Base-by-base conservation (phyloP, 2,888 invertebrate species). In the Chrysolina americana region DNA sequence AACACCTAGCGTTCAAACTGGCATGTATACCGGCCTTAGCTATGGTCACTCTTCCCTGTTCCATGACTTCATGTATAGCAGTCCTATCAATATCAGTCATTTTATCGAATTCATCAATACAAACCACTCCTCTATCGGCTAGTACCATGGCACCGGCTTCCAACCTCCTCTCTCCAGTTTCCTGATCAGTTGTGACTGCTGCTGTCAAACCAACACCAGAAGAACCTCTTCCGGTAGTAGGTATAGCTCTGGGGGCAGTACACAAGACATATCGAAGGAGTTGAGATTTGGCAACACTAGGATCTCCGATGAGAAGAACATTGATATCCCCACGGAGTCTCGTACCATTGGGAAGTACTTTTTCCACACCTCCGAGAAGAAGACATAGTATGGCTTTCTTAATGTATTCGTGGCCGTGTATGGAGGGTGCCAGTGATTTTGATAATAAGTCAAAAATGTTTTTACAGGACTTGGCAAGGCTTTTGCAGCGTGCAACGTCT, bases 111-210 rank as follows among this genome's bases (percentile, higher is more conserved):
- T 99, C 99, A 88, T 99, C 98, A 81, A 93, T 93, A 87, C 99
- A 99, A 28, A 81, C 80, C 6, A 80, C 80, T 36, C 99, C 99
- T 74, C 99, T 92, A 89, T 99, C 99, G 0, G 98, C 99, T 48
- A 99, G 88, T n/a, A 99, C 99, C 99, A 99, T 99, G 71, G 99
- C 99, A 78, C 99, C 99, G 0, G 99, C 99, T 89, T 99, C 98
- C 74, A 99, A 87, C 48, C 97, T 78, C 75, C 87, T 83, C 77
- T 88, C 88, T 1, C 87, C 97, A 1, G 97, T 97, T 85, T 99
- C 99, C 73, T 94, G 94, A 87, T 99, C 99, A 0, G 95, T 94
- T 9, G 98, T 98, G 5, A 99, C 99, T 11, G 99, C 99, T 8
- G 99, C 99, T 0, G 99, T 99, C 74, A 99, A 90, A 89, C 99